phyloP scores from a whole-genome alignment of 2,797 vertebrate genomes.

The Onychomys leucogaster region DNA sequence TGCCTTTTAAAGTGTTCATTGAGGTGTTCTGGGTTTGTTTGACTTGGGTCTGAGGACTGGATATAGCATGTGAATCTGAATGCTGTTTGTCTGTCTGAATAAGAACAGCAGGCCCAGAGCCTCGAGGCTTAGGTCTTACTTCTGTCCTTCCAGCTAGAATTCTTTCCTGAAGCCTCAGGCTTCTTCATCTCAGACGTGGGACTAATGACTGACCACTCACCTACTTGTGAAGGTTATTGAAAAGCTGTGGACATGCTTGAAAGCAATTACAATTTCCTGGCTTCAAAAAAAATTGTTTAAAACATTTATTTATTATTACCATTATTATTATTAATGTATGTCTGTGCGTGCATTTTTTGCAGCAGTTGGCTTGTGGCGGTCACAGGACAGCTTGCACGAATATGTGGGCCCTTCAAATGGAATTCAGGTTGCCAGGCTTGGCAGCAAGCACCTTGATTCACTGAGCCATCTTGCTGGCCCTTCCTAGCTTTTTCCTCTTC shows the following conservation, averaged over 20 bases:
- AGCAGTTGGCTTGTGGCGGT: neutral
- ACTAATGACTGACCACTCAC: neutral
- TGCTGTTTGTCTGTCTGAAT: neutral
- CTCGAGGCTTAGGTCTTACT: neutral
- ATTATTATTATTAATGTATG: neutral
- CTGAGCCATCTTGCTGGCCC: neutral
- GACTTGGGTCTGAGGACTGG: neutral
- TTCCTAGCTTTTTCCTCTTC: neutral
- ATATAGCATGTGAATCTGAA: neutral
- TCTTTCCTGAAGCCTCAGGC: neutral
- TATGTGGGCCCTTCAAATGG: neutral
- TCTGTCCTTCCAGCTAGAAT: neutral
- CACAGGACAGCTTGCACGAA: neutral
- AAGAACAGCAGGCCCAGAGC: neutral
- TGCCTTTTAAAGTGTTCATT: neutral
- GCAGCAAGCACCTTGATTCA: neutral
- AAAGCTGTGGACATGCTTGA: neutral
- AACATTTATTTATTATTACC: neutral
- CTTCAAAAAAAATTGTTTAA: neutral
- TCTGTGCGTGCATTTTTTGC: neutral
- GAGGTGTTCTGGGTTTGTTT: neutral
- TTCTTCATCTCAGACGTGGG: neutral
- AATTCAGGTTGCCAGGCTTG: neutral
- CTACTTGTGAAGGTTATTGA: slow-evolving; percentile 4
- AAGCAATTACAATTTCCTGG: neutral